Evolutionary conservation across 2,888 invertebrate species (phyloP).

Genomic region (Drosophila niveifrons): DNA sequence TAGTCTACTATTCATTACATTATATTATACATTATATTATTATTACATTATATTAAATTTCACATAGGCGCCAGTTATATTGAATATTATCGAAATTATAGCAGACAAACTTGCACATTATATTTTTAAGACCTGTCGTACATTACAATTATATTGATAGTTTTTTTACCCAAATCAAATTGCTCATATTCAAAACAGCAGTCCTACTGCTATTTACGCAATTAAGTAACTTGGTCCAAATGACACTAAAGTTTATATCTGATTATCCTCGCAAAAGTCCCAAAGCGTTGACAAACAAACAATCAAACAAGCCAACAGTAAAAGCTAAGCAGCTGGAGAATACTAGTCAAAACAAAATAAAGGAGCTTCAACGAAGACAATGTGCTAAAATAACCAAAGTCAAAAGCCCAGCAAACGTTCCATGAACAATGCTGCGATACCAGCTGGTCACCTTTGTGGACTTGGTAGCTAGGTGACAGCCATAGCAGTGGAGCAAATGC

Average conservation of each 20-base stretch:
- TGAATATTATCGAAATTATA: constrained; percentile 56
- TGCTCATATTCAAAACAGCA: constrained; percentile 27
- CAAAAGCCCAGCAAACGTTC: constrained; percentile 41
- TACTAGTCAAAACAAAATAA: constrained; percentile 45
- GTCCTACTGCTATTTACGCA: constrained; percentile 55
- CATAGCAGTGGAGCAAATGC: constrained; percentile 25
- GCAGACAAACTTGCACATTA: not conserved
- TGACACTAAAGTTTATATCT: constrained; percentile 77
- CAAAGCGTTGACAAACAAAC: constrained; percentile 54
- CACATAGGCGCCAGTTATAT: constrained; percentile 63
- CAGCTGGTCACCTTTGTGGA: constrained; percentile 58
- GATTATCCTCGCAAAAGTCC: constrained; percentile 66
- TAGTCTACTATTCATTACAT: too few species aligned
- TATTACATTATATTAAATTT: too few species aligned
- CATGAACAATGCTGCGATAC: constrained; percentile 31
- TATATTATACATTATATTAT: too few species aligned
- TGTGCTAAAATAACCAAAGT: constrained; percentile 42
- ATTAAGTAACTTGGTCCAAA: constrained; percentile 73
- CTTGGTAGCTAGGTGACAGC: constrained; percentile 58
- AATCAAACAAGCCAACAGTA: constrained; percentile 38
- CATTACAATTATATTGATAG: constrained; percentile 5
- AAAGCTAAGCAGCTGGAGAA: constrained; percentile 57
- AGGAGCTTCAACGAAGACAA: constrained; percentile 30
- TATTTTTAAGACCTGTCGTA: too few species aligned
- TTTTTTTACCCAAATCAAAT: constrained; percentile 37